Evolutionary conservation across 2,113 vertebrate species (phyloP).

Genomic region (Tauraco erythrolophus): DNA sequence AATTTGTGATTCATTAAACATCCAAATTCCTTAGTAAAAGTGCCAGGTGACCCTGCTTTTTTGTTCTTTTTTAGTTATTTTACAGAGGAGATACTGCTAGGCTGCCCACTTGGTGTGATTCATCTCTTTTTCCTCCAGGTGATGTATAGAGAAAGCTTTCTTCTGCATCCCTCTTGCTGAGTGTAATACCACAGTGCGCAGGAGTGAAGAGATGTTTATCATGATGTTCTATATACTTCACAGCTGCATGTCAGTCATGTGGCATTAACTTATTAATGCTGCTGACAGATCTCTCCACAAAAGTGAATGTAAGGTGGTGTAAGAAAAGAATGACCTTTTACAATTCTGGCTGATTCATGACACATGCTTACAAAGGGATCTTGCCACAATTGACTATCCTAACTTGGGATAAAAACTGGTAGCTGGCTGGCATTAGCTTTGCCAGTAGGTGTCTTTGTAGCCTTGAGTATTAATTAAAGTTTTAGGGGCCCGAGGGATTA

Average conservation of each 20-base stretch:
- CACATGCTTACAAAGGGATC: neutral
- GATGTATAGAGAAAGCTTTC: neutral
- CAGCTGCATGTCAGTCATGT: neutral
- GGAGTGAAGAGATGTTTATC: neutral
- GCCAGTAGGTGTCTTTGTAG: neutral
- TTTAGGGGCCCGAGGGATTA: neutral
- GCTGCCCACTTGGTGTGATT: neutral
- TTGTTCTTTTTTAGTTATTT: neutral
- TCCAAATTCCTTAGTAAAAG: neutral
- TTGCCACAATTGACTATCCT: neutral
- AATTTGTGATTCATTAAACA: neutral
- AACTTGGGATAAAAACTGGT: neutral
- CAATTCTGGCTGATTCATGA: neutral
- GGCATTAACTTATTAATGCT: neutral
- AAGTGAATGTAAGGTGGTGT: neutral
- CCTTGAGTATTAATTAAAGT: neutral
- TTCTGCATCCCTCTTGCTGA: neutral
- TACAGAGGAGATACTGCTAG: neutral
- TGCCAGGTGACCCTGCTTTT: neutral
- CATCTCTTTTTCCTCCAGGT: neutral
- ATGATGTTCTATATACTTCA: neutral
- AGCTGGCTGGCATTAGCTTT: neutral
- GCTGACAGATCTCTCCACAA: neutral
- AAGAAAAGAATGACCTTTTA: neutral
- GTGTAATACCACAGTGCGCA: neutral